Conservation (phyloP, 2,888 invertebrate genomes). For the Tuberolachnus salignus region DNA sequence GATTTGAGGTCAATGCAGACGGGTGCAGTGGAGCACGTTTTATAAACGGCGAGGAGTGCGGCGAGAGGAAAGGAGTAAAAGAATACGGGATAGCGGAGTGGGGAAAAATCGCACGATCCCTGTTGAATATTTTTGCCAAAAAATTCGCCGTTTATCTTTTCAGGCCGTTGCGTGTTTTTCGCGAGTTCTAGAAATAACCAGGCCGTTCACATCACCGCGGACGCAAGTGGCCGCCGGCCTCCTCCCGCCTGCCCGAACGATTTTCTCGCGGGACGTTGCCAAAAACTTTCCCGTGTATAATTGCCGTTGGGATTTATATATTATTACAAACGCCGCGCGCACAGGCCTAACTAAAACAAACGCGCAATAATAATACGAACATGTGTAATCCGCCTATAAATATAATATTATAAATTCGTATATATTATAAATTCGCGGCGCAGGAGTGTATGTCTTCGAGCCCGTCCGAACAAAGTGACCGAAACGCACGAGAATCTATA, state of each 20-base stretch:
- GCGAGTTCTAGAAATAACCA: conserved; percentile 55
- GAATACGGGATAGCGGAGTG: too few species aligned
- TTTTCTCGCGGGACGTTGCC: conserved; percentile 43
- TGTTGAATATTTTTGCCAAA: conserved; percentile 51
- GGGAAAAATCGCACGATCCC: conserved; percentile 1
- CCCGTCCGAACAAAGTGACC: not conserved
- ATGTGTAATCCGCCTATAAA: conserved; percentile 45
- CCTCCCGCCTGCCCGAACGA: not conserved
- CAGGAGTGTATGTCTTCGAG: conserved; percentile 28
- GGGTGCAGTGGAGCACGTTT: conserved; percentile 30
- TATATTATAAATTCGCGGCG: not conserved
- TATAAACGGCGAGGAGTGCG: too few species aligned
- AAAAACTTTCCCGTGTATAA: conserved; percentile 45
- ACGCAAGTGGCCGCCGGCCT: not conserved
- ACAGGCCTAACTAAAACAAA: conserved; percentile 52
- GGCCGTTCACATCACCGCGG: conserved; percentile 44
- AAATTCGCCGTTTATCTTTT: conserved; percentile 54
- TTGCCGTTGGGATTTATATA: conserved; percentile 9
- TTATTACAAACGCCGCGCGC: not conserved
- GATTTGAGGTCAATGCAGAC: conserved; percentile 47
- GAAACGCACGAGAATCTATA: conserved; percentile 2
- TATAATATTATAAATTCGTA: conserved; percentile 20
- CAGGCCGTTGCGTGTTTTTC: conserved; percentile 50
- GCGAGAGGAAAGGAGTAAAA: too few species aligned
- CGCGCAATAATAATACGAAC: conserved; percentile 40